Evolutionary conservation across 2,113 vertebrate species (phyloP).

Genomic region (Labrus mixtus): DNA sequence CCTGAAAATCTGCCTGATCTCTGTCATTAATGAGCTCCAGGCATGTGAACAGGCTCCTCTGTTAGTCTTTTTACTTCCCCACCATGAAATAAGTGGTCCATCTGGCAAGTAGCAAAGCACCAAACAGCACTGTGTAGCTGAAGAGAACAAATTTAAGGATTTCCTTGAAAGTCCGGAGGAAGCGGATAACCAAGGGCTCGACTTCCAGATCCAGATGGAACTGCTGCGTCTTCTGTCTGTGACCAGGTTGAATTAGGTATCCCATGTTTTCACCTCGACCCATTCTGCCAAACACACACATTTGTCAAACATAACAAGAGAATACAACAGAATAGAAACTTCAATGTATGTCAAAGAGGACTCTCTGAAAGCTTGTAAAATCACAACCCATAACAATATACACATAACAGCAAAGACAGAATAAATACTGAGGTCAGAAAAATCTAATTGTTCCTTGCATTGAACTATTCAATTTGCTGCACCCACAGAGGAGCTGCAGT

Average conservation of each 20-base stretch:
- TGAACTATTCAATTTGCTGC: neutral
- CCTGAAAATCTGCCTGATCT: constrained; percentile 13
- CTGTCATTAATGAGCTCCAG: constrained; percentile 12
- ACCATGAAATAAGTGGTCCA: constrained; percentile 97
- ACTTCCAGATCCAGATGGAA: constrained; percentile 63
- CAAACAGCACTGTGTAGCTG: constrained; percentile 95
- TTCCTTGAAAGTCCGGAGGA: constrained; percentile 92
- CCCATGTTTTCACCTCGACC: constrained; percentile 68
- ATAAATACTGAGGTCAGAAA: neutral
- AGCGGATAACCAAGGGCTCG: constrained; percentile 88
- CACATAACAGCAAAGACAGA: too few relatives aligned
- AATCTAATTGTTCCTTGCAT: neutral
- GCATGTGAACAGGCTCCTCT: constrained; percentile 11
- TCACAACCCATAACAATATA: neutral
- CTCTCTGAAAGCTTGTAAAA: neutral
- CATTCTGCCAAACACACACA: constrained; percentile 66
- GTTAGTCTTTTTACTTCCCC: constrained; percentile 80
- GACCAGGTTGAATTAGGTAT: constrained; percentile 43
- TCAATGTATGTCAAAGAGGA: neutral
- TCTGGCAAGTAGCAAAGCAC: constrained; percentile 91
- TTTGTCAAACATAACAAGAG: neutral
- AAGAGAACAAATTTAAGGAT: constrained; percentile 94
- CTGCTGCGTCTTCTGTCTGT: constrained; percentile 55
- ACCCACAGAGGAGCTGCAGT: too few relatives aligned
- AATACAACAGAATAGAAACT: neutral